Conservation (phyloP, 2,797 vertebrate species). For the Chaunax sp. region DNA sequence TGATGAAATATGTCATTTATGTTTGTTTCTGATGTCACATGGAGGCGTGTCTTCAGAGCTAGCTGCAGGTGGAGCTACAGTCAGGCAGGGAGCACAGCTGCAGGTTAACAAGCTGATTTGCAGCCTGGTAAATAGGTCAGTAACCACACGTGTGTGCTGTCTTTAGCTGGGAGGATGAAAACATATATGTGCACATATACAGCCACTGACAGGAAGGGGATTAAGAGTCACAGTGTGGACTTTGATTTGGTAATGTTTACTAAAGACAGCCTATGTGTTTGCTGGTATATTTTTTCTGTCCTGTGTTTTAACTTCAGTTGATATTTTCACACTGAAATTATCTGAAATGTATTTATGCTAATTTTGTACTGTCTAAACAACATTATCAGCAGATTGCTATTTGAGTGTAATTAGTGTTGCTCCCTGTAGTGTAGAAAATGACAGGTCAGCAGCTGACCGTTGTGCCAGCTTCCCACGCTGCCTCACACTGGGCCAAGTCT, state of each 20-base stretch:
- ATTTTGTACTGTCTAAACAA: background rate
- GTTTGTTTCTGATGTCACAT: too few species aligned
- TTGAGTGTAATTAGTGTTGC: constrained; percentile 38
- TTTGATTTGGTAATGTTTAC: constrained; percentile 31
- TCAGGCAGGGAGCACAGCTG: too few species aligned
- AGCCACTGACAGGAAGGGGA: constrained; percentile 17
- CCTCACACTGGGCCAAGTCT: constrained; percentile 34
- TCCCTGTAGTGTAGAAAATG: constrained; percentile 43
- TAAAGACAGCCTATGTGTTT: background rate
- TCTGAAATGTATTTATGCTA: background rate
- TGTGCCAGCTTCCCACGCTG: constrained; percentile 48
- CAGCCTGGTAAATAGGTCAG: too few species aligned
- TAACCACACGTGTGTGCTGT: too few species aligned
- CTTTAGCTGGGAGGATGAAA: too few species aligned
- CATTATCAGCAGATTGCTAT: constrained; percentile 28
- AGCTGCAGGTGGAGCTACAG: too few species aligned
- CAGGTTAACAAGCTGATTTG: too few species aligned
- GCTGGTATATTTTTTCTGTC: background rate
- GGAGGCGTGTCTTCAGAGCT: too few species aligned
- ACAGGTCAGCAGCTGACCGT: constrained; percentile 58
- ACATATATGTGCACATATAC: too few species aligned
- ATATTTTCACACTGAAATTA: background rate
- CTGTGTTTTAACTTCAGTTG: background rate
- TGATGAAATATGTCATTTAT: too few species aligned
- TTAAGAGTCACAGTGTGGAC: constrained; percentile 20